These are phyloP conservation scores for Myrmecophaga tridactyla DNA, from an alignment of 2,113 vertebrate genomes.

Conservation along the genomic window DNA sequence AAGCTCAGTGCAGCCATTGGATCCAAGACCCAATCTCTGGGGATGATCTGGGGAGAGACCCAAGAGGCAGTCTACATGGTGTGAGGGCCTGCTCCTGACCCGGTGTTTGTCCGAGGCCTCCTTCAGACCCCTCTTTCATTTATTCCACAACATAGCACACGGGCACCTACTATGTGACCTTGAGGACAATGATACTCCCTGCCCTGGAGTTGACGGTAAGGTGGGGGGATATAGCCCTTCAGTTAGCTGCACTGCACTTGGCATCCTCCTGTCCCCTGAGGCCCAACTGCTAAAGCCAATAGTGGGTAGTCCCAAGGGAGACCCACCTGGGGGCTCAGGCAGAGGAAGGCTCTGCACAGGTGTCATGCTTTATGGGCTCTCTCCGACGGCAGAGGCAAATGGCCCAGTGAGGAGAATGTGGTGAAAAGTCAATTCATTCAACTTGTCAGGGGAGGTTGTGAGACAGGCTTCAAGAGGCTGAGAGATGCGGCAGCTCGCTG, in stretches of 20 bases:
- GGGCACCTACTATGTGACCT: neutral
- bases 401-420: neutral
- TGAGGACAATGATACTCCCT: neutral
- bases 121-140: neutral
- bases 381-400: neutral
- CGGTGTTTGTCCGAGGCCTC: neutral
- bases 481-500: neutral
- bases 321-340: neutral
- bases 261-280: neutral
- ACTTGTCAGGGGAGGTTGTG: fast-evolving
- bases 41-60: neutral
- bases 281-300: neutral
- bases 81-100: neutral
- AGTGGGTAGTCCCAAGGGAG: neutral
- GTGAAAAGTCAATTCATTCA: neutral
- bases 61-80: too few species aligned
- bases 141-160: too few species aligned
- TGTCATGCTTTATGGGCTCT: neutral
- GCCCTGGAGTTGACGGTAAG: fast-evolving
- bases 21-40: neutral
- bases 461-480: fast-evolving
- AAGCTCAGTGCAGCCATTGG: neutral
- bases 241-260: neutral
- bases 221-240: neutral
- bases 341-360: too few species aligned